Evolutionary conservation across 1,140 invertebrate species (phyloP).

Genomic region (Hormaphis cornu): DNA sequence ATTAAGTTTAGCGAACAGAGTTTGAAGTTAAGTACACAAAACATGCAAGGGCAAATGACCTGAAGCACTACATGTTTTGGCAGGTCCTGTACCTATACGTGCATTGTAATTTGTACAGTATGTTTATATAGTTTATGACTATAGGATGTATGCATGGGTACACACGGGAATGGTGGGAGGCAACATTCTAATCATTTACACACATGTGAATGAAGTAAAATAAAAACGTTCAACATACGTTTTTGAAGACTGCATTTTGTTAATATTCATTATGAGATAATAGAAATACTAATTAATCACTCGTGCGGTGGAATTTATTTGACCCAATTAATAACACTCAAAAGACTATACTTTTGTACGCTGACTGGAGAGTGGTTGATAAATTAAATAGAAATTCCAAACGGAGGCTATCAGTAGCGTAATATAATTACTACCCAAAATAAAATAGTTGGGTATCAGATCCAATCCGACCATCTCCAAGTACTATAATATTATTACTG

Average conservation of each 20-base stretch:
- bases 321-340: background rate
- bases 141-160: constrained; percentile 28
- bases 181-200: constrained; percentile 17
- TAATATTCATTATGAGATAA: too few species aligned
- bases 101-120: background rate
- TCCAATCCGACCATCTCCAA: too few species aligned
- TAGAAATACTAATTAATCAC: too few species aligned
- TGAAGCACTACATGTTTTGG: constrained; percentile 23
- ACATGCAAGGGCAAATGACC: constrained; percentile 25
- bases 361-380: too few species aligned
- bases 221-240: background rate
- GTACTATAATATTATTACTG: too few species aligned
- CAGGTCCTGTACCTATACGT: background rate
- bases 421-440: too few species aligned
- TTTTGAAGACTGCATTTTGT: background rate
- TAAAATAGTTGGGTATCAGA: too few species aligned
- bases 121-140: background rate
- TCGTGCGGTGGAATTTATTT: background rate
- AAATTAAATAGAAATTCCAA: too few species aligned
- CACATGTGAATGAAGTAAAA: constrained; percentile 1
- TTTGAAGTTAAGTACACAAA: constrained; percentile 12
- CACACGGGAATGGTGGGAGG: constrained; percentile 10
- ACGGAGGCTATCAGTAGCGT: too few species aligned
- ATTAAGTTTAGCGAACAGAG: background rate
- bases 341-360: too few species aligned